These are phyloP conservation scores for Oryctolagus cuniculus DNA, from an alignment of 2,113 vertebrate genomes.

Conservation along the genomic window DNA sequence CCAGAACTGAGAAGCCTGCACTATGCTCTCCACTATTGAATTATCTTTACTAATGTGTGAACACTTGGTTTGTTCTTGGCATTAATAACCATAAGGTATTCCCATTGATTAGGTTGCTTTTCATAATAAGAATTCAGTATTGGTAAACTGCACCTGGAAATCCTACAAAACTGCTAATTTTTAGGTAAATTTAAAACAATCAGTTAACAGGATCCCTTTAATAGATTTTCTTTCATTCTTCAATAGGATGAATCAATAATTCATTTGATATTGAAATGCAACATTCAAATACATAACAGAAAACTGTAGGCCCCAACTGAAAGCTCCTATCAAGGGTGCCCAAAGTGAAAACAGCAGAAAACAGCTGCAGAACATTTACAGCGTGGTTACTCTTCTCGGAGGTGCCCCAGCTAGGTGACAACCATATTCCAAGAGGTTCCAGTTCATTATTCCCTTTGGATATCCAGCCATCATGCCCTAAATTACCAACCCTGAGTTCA, in stretches of 20 bases:
- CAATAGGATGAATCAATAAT: background rate
- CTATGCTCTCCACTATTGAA: background rate
- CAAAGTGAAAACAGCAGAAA: background rate
- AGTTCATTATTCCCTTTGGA: background rate
- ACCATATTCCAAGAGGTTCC: background rate
- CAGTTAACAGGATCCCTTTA: background rate
- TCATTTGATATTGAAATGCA: slow-evolving; percentile 7
- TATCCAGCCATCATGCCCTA: background rate
- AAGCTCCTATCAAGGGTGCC: background rate
- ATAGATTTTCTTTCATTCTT: slow-evolving; percentile 1
- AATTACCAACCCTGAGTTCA: slow-evolving; percentile 15
- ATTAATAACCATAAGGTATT: background rate
- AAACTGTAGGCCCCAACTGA: background rate
- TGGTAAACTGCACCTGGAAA: background rate
- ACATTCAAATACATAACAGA: background rate
- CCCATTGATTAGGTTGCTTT: background rate
- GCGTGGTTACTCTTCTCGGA: background rate
- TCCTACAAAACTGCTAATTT: background rate
- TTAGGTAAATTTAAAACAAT: background rate
- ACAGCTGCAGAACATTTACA: background rate
- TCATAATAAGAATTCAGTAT: slow-evolving; percentile 9
- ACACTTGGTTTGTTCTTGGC: background rate
- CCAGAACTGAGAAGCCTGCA: background rate
- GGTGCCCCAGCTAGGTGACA: background rate
- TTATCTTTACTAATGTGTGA: background rate